These are phyloP conservation scores for Thera britannica DNA, from an alignment of 2,888 invertebrate genomes.

Conservation along the genomic window DNA sequence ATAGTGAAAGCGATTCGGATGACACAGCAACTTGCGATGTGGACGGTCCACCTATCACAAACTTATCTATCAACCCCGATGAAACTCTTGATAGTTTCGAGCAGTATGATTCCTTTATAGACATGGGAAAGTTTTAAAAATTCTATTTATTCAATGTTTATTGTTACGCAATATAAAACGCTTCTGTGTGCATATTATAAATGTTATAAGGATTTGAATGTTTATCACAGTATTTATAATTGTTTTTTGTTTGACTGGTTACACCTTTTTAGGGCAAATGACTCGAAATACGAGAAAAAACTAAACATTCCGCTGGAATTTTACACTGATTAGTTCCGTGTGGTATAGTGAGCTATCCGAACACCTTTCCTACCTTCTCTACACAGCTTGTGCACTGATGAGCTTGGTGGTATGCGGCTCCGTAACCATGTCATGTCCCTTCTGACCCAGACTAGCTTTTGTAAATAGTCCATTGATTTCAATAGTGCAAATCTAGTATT, in stretches of 20 bases:
- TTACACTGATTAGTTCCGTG: slow-evolving; percentile 35
- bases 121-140: slow-evolving; percentile 79
- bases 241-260: slow-evolving; percentile 31
- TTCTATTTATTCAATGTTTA: slow-evolving; percentile 43
- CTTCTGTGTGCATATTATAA: slow-evolving; percentile 61
- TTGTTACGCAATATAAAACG: slow-evolving; percentile 53
- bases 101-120: slow-evolving; percentile 82
- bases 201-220: slow-evolving; percentile 49
- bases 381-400: slow-evolving; percentile 75
- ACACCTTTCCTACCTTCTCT: slow-evolving; percentile 64
- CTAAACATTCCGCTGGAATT: slow-evolving; percentile 18
- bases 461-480: slow-evolving; percentile 68
- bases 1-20: slow-evolving; percentile 73
- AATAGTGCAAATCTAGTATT: slow-evolving; percentile 52
- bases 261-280: background rate
- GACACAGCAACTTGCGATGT: slow-evolving; percentile 70
- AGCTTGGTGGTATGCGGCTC: slow-evolving; percentile 79
- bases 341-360: slow-evolving; percentile 68
- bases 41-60: slow-evolving; percentile 40
- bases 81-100: slow-evolving; percentile 70
- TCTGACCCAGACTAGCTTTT: slow-evolving; percentile 46
- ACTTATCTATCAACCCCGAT: slow-evolving; percentile 50
- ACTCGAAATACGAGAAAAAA: background rate
- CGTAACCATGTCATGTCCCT: slow-evolving; percentile 75
- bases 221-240: slow-evolving; percentile 46